phyloP scores from a whole-genome alignment of 1,140 invertebrate genomes.

The Scaptomyza graminum region DNA sequence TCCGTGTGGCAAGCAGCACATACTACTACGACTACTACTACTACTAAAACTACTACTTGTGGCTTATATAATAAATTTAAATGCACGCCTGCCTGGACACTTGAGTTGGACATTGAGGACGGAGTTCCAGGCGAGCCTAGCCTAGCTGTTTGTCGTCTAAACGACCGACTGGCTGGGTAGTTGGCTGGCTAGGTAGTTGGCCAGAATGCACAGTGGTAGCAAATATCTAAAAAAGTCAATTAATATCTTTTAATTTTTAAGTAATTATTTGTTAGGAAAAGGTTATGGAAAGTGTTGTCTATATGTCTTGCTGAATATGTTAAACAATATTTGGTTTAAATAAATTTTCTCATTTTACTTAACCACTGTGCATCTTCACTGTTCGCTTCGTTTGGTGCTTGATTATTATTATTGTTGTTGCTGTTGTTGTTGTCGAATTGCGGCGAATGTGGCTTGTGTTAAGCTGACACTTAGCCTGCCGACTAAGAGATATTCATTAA shows the following conservation, averaged over 20 bases:
- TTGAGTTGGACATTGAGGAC: conserved; percentile 19
- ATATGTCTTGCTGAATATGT: too few species aligned
- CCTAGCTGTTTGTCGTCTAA: conserved; percentile 23
- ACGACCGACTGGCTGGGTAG: conserved; percentile 12
- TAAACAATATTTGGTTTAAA: too few species aligned
- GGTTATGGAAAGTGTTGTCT: too few species aligned
- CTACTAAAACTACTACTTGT: neutral
- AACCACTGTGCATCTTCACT: neutral
- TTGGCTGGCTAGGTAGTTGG: neutral
- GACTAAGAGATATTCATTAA: conserved; percentile 68
- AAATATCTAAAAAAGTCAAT: neutral
- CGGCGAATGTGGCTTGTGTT: conserved; percentile 35
- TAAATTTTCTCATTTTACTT: too few species aligned
- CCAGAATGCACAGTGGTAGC: conserved; percentile 18
- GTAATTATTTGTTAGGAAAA: too few species aligned
- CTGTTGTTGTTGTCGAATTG: conserved; percentile 2
- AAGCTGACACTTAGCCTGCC: conserved; percentile 59
- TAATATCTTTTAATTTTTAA: too few species aligned
- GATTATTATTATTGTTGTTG: conserved; percentile 6
- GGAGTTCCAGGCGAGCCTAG: neutral
- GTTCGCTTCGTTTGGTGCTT: neutral
- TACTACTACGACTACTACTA: too few species aligned
- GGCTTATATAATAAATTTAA: conserved; percentile 79
- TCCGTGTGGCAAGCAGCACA: neutral
- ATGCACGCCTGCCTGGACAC: conserved; percentile 71